phyloP scores from a whole-genome alignment of 2,113 vertebrate genomes.

The Hirundichthys speculiger region DNA sequence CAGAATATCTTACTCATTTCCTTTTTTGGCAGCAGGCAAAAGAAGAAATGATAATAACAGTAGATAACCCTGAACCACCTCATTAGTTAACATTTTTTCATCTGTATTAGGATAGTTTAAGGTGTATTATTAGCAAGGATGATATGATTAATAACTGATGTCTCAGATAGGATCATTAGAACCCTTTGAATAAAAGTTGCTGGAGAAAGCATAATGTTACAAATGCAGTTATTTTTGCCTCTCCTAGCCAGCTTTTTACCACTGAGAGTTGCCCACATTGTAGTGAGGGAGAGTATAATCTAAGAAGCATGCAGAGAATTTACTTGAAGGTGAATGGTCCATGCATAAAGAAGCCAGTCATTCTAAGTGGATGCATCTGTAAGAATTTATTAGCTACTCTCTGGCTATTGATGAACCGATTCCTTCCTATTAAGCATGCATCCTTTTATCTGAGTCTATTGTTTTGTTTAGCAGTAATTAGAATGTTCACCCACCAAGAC shows the following conservation, averaged over 20 bases:
- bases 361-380: not conserved
- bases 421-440: slow-evolving; percentile 30
- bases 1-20: slow-evolving; percentile 2
- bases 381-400: slow-evolving; percentile 9
- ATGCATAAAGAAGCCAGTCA: no score
- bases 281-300: no score
- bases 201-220: no score
- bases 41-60: slow-evolving; percentile 15
- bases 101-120: not conserved
- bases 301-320: no score
- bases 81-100: slow-evolving; percentile 13
- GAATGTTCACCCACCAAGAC: slow-evolving; percentile 57
- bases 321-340: no score
- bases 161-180: slow-evolving; percentile 16
- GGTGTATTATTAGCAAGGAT: slow-evolving; percentile 11
- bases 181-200: not conserved
- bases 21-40: slow-evolving; percentile 9
- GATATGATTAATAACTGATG: slow-evolving; percentile 36
- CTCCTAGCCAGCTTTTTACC: no score
- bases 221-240: no score
- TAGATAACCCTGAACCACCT: slow-evolving; percentile 1
- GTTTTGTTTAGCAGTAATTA: slow-evolving; percentile 65
- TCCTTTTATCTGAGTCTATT: slow-evolving; percentile 51
- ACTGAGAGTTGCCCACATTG: no score
- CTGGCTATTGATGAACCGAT: slow-evolving; percentile 38